Evolutionary conservation across 2,113 vertebrate genomes (phyloP).

Genomic region (Bos indicus): DNA sequence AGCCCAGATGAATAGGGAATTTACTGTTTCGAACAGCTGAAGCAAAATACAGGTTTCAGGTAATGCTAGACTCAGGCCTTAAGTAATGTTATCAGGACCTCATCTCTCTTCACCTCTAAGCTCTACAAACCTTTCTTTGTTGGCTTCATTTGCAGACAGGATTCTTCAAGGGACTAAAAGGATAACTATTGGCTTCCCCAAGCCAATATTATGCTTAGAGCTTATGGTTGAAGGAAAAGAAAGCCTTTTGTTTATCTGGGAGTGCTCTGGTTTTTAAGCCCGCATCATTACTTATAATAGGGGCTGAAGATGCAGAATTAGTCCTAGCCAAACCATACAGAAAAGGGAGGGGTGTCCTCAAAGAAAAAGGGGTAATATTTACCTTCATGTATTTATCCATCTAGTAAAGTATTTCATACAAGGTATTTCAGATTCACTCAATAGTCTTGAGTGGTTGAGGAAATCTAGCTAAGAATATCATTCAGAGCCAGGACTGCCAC

Average conservation of each 20-base stretch:
- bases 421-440: background rate
- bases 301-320: background rate
- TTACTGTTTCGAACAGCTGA: background rate
- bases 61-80: background rate
- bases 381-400: background rate
- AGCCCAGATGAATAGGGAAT: background rate
- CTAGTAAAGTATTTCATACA: background rate
- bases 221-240: background rate
- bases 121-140: background rate
- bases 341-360: background rate
- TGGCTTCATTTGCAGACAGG: background rate
- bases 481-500: background rate
- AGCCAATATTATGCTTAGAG: background rate
- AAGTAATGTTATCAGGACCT: background rate
- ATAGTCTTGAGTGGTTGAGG: background rate
- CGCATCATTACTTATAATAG: background rate
- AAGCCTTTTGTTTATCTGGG: background rate
- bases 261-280: background rate
- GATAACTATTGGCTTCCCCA: background rate
- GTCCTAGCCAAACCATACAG: background rate
- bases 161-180: background rate
- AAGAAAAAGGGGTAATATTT: background rate
- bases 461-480: background rate
- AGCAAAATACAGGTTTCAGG: background rate
- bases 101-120: background rate